These are phyloP conservation scores for Araneus ventricosus DNA, from an alignment of 1,140 invertebrate genomes.

Conservation along the genomic window DNA sequence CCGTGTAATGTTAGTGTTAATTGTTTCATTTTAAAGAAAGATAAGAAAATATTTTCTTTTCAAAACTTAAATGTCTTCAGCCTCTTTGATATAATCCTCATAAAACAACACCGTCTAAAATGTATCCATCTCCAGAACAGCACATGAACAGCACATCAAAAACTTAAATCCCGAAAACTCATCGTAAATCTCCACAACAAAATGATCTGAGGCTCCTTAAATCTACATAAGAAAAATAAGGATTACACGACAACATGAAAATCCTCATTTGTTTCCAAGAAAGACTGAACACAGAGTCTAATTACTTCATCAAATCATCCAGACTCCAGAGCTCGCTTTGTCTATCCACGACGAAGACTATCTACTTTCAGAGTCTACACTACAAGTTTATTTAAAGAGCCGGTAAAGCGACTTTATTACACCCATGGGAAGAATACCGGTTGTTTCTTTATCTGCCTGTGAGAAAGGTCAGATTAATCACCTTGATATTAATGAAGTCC, in stretches of 20 bases:
- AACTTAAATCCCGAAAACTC: too few species aligned
- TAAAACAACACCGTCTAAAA: too few species aligned
- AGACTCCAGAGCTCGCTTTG: background rate
- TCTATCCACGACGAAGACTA: background rate
- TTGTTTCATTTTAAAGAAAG: too few species aligned
- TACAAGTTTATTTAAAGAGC: constrained; percentile 57
- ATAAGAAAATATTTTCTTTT: too few species aligned
- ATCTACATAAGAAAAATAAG: background rate
- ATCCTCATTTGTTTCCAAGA: background rate
- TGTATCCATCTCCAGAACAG: too few species aligned
- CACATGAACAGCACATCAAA: too few species aligned
- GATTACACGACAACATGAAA: background rate
- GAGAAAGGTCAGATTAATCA: constrained; percentile 64
- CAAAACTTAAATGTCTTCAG: too few species aligned
- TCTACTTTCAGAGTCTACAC: background rate
- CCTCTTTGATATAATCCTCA: too few species aligned
- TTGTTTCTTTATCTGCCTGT: constrained; percentile 57
- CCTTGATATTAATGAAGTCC: constrained; percentile 68
- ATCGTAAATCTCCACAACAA: too few species aligned
- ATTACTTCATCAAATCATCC: constrained; percentile 30
- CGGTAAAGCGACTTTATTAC: constrained; percentile 50
- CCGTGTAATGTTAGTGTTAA: too few species aligned
- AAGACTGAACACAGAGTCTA: background rate
- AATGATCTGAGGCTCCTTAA: background rate
- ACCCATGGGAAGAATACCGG: constrained; percentile 52